Conservation (phyloP, 2,888 invertebrate species). For the Athripsodes cinereus region DNA sequence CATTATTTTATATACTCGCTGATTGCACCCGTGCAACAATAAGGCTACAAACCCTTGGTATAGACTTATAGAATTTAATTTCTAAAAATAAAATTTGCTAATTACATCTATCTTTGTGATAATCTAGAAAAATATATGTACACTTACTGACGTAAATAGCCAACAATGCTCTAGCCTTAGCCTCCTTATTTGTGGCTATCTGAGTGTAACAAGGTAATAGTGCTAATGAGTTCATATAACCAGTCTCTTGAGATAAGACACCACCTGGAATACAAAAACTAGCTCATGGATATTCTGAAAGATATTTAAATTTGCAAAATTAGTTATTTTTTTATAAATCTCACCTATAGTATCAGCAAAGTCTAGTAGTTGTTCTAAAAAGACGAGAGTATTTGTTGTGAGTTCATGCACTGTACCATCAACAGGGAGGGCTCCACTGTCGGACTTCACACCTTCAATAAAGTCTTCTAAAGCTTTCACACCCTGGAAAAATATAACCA, state of each 20-base stretch:
- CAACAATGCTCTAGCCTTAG: conserved; percentile 59
- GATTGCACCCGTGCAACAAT: too few species aligned
- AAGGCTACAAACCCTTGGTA: too few species aligned
- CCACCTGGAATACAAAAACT: conserved; percentile 34
- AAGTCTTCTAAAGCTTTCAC: conserved; percentile 89
- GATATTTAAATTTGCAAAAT: background rate
- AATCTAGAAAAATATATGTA: too few species aligned
- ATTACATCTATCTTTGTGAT: too few species aligned
- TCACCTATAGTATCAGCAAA: conserved; percentile 69
- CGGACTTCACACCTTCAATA: conserved; percentile 77
- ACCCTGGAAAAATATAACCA: conserved; percentile 52
- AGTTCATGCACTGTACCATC: conserved; percentile 98
- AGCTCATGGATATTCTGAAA: background rate
- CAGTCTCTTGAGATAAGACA: conserved; percentile 56
- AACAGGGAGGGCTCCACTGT: conserved; percentile 76
- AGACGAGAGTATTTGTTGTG: conserved; percentile 89
- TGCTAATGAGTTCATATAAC: conserved; percentile 49
- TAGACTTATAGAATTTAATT: too few species aligned
- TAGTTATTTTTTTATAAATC: too few species aligned
- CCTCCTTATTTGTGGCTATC: conserved; percentile 40
- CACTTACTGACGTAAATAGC: conserved; percentile 77
- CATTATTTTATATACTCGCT: too few species aligned
- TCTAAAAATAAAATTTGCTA: too few species aligned
- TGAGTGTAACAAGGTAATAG: conserved; percentile 41
- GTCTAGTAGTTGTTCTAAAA: conserved; percentile 78